These are phyloP conservation scores for Eucera pruinosa DNA, from an alignment of 2,888 invertebrate species.

Conservation along the genomic window DNA sequence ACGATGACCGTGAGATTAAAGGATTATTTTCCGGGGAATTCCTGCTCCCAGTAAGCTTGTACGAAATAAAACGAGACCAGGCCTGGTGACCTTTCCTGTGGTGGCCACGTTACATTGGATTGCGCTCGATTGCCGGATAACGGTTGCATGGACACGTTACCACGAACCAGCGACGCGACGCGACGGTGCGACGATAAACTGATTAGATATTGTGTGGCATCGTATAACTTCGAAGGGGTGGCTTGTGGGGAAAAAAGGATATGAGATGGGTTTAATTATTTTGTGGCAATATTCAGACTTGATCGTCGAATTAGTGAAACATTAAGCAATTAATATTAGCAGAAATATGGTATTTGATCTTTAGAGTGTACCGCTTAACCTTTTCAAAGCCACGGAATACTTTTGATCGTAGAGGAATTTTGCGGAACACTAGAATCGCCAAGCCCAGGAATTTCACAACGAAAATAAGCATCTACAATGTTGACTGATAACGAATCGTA, in stretches of 20 bases:
- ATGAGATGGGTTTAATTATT: not conserved
- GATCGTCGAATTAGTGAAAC: too few species aligned
- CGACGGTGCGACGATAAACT: slow-evolving; percentile 11
- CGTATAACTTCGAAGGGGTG: not conserved
- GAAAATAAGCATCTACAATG: too few species aligned
- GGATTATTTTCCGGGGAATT: slow-evolving; percentile 57
- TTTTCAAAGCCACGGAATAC: too few species aligned
- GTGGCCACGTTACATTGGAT: slow-evolving; percentile 38
- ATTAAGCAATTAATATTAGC: too few species aligned
- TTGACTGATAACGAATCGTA: too few species aligned
- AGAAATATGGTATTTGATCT: too few species aligned
- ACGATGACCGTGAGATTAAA: slow-evolving; percentile 78
- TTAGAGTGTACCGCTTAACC: too few species aligned
- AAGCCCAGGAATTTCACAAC: too few species aligned
- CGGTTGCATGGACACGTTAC: slow-evolving; percentile 21
- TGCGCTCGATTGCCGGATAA: slow-evolving; percentile 62
- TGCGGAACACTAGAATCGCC: too few species aligned
- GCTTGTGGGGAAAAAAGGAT: too few species aligned
- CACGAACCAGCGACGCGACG: not conserved
- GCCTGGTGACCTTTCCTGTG: slow-evolving; percentile 54
- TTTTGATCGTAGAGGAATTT: too few species aligned
- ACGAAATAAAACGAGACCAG: slow-evolving; percentile 53
- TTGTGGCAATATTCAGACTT: too few species aligned
- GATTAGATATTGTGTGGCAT: not conserved
- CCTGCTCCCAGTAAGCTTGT: slow-evolving; percentile 21